Evolutionary conservation across 2,888 invertebrate genomes (phyloP).

Genomic region (Acronicta aceris): DNA sequence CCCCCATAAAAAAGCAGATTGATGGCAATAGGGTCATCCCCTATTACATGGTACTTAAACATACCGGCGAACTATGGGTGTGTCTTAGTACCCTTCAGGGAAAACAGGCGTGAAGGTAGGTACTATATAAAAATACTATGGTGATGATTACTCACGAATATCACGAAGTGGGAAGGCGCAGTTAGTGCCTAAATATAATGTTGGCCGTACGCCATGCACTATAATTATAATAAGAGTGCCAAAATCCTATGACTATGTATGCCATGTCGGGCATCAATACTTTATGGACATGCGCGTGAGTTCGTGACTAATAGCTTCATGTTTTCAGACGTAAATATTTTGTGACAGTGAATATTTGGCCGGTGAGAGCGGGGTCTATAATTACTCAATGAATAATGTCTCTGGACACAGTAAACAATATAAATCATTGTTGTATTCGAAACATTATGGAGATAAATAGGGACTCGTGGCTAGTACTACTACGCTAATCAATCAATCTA

Average conservation of each 20-base stretch:
- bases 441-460: not conserved
- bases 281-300: constrained; percentile 40
- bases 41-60: no score
- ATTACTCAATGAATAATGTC: not conserved
- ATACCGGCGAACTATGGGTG: no score
- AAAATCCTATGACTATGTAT: constrained; percentile 75
- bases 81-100: no score
- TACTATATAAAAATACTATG: constrained; percentile 15
- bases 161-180: constrained; percentile 72
- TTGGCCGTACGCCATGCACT: constrained; percentile 79
- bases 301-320: constrained; percentile 39
- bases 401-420: not conserved
- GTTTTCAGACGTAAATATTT: constrained; percentile 23
- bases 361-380: constrained; percentile 24
- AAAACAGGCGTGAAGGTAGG: no score
- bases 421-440: not conserved
- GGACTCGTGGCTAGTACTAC: no score
- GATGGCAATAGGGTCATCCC: no score
- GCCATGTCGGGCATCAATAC: constrained; percentile 68
- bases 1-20: no score
- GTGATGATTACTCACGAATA: constrained; percentile 62
- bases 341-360: constrained; percentile 37
- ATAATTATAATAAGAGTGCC: constrained; percentile 82
- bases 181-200: constrained; percentile 73
- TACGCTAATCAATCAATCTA: no score